Evolutionary conservation across 92 coral and sea anemone genomes (phyloP), one percentile per base, ranked within the genome.

Genomic region (Parazoanthus darwini): DNA sequence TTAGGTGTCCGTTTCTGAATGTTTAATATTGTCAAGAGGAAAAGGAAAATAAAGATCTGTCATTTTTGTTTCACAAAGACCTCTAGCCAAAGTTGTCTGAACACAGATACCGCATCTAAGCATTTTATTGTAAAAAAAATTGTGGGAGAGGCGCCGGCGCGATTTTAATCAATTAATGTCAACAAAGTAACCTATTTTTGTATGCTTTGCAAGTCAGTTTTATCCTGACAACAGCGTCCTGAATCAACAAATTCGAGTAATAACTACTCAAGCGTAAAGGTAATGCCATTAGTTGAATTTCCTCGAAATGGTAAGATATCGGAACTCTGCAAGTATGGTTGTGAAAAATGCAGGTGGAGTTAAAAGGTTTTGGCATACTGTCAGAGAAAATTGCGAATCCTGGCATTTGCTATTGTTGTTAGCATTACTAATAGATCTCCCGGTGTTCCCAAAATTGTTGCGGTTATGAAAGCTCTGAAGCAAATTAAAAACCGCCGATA

Each of bases 401-500:
- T 84, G 66, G 29, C 79, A 72, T 16, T 33, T 46, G 18, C 39
- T n/a, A n/a, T 48, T 84, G 87, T 71, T 71, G 14, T 18, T n/a
- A 48, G 16, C 43, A 72, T 66, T 20, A 71, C 8, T 26, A 20
- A 71, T 8, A 26, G 87, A 72, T 79, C 87, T 84, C 87, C 87
- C 43, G 65, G 79, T 29, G 87, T 37, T 84, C 66, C 44, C 0
- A 72, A 72, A 74, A 84, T 50, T 37, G 44, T 25, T 44, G 79
- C 44, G 87, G 79, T 70, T 84, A 68, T 71, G 87, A 84, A 48
- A 84, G 26, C n/a, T n/a, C 43, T 71, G 43, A 72, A 35, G 65
- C 87, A 84, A 83, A 84, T 84, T 84, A 71, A 29, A 84, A 71
- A 84, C 11, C 87, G 56, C 87, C 23, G 23, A 73, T 82, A 42